Percentiles rank a stretch among this genome's conserved stretches.
Evolutionary conservation across 2,888 invertebrate species (phyloP).

Genomic region (Mechanitis messenoides): DNA sequence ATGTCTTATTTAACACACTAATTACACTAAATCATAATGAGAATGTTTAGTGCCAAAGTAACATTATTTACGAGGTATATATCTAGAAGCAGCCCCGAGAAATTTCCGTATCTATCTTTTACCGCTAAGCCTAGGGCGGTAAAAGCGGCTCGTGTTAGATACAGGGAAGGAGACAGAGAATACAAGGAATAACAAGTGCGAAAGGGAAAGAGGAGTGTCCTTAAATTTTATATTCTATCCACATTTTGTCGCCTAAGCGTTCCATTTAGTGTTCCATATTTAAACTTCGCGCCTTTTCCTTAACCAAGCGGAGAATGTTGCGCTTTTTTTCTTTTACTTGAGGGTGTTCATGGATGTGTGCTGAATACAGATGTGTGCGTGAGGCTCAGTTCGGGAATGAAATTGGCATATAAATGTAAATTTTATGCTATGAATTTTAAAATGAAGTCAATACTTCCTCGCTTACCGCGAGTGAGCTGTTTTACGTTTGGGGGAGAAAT

Average conservation of each 20-base stretch:
- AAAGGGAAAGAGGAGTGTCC: constrained; percentile 55
- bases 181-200: constrained; percentile 38
- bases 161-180: constrained; percentile 53
- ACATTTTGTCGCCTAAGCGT: constrained; percentile 77
- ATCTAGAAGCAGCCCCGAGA: constrained; percentile 51
- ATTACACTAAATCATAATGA: constrained; percentile 51
- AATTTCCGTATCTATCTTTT: constrained; percentile 70
- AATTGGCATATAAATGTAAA: constrained; percentile 78
- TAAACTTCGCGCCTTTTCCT: constrained; percentile 68
- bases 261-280: constrained; percentile 77
- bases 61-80: constrained; percentile 40
- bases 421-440: constrained; percentile 77
- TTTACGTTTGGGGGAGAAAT: constrained; percentile 63
- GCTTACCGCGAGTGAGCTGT: constrained; percentile 56
- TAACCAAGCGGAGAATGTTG: constrained; percentile 62
- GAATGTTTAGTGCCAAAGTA: constrained; percentile 47
- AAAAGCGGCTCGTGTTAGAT: constrained; percentile 65
- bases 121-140: constrained; percentile 74
- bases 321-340: constrained; percentile 57
- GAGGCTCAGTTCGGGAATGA: constrained; percentile 73
- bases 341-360: constrained; percentile 56
- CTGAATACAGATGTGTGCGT: constrained; percentile 74
- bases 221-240: constrained; percentile 77
- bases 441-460: constrained; percentile 74
- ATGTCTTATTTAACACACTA: constrained; percentile 43